These are phyloP conservation scores for Alectura lathami DNA, from an alignment of 2,113 vertebrate species.

Conservation along the genomic window DNA sequence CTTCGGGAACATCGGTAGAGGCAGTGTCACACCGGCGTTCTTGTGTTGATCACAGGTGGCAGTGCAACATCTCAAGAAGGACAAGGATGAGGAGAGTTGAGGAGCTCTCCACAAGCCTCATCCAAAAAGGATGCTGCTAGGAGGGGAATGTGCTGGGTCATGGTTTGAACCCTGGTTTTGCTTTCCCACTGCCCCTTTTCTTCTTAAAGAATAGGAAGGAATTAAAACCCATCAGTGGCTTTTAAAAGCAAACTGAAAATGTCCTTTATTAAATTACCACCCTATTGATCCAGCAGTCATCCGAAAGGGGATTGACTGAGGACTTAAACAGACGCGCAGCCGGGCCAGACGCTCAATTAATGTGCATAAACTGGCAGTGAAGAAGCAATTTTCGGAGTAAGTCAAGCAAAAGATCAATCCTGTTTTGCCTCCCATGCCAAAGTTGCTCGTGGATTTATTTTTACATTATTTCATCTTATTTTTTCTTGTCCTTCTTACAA, in stretches of 20 bases:
- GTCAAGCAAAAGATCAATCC: constrained; percentile 68
- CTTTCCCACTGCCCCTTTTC: neutral
- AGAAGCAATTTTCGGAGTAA: constrained; percentile 68
- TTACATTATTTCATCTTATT: neutral
- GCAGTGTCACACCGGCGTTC: neutral
- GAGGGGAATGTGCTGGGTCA: fast-evolving
- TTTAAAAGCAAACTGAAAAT: constrained; percentile 28
- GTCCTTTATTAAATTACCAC: constrained; percentile 69
- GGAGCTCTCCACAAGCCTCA: neutral
- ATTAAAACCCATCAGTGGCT: constrained; percentile 14
- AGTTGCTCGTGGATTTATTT: constrained; percentile 20
- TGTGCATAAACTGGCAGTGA: constrained; percentile 58
- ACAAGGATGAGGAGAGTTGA: neutral
- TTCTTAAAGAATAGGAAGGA: neutral
- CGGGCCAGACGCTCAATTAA: constrained; percentile 64
- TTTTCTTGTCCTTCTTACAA: neutral
- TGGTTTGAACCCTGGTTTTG: neutral
- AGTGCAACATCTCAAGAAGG: fast-evolving
- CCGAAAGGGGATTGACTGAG: constrained; percentile 55
- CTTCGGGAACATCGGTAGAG: neutral
- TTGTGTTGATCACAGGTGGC: neutral
- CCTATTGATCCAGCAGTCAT: constrained; percentile 57
- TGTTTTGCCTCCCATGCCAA: constrained; percentile 39
- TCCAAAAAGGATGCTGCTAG: neutral
- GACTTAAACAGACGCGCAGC: constrained; percentile 50